Evolutionary conservation across 2,113 vertebrate genomes (phyloP).

Genomic region (Ageneiosus marmoratus): DNA sequence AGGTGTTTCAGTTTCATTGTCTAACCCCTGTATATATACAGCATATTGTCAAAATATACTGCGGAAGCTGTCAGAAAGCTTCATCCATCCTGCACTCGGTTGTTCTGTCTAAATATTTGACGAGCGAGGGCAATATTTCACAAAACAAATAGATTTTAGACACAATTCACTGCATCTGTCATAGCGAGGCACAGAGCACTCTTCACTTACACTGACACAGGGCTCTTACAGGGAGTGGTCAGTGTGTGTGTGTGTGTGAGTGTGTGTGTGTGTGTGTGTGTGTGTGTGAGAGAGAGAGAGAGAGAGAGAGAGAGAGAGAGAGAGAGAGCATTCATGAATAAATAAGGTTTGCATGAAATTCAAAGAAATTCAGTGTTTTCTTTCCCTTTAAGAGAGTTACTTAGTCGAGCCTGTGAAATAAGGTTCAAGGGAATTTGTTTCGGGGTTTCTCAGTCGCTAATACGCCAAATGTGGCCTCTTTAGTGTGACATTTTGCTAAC

Average conservation of each 20-base stretch:
- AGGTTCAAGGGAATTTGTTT: background rate
- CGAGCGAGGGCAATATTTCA: conserved; percentile 67
- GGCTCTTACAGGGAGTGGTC: conserved; percentile 60
- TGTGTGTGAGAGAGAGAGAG: conserved; percentile 40
- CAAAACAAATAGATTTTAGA: conserved; percentile 74
- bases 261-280: conserved; percentile 37
- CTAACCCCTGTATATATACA: conserved; percentile 38
- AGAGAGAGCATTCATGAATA: conserved; percentile 54
- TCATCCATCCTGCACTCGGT: conserved; percentile 63
- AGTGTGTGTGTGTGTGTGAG: background rate
- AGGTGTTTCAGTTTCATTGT: too few relatives aligned
- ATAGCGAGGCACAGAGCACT: conserved; percentile 34
- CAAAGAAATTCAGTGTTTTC: background rate
- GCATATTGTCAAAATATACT: conserved; percentile 50
- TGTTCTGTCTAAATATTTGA: conserved; percentile 73
- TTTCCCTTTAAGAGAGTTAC: background rate
- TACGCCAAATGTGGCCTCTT: background rate
- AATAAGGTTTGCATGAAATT: conserved; percentile 57
- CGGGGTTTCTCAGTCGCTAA: background rate
- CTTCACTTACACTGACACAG: conserved; percentile 53
- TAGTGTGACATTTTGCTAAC: conserved; percentile 41
- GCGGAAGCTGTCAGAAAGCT: conserved; percentile 70
- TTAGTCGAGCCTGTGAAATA: background rate
- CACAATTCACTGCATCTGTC: conserved; percentile 66
- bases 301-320: conserved; percentile 21